phyloP scores from a whole-genome alignment of 2,888 invertebrate genomes.

The Caenorhabditis afra region DNA sequence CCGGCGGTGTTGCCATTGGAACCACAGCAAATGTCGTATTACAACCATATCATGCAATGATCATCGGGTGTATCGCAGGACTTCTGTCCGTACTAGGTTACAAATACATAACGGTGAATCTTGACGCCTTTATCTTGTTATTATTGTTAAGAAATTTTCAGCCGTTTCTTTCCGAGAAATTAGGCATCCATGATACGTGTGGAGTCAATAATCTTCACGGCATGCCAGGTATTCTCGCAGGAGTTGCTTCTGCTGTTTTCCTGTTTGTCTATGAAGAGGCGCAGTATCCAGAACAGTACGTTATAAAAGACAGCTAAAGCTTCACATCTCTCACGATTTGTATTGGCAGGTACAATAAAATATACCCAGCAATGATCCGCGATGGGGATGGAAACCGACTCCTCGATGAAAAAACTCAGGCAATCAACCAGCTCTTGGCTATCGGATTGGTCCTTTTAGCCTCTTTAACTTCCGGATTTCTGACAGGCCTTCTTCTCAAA shows the following conservation, averaged over 20 bases:
- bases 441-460: slow-evolving; percentile 86
- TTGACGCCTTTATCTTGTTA: too few relatives aligned
- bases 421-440: slow-evolving; percentile 87
- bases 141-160: slow-evolving; percentile 77
- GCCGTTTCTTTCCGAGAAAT: slow-evolving; percentile 87
- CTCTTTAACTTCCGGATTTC: slow-evolving; percentile 86
- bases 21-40: slow-evolving; percentile 82
- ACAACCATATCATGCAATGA: slow-evolving; percentile 79
- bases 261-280: slow-evolving; percentile 64
- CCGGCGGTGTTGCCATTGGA: slow-evolving; percentile 79
- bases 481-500: slow-evolving; percentile 83
- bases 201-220: slow-evolving; percentile 77
- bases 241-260: slow-evolving; percentile 64
- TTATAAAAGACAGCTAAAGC: too few relatives aligned
- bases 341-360: slow-evolving; percentile 64
- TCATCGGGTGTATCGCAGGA: slow-evolving; percentile 79
- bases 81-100: slow-evolving; percentile 78
- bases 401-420: slow-evolving; percentile 86
- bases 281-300: slow-evolving; percentile 59
- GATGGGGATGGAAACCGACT: slow-evolving; percentile 48
- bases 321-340: too few relatives aligned
- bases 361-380: slow-evolving; percentile 67
- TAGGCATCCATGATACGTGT: slow-evolving; percentile 83
- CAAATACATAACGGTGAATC: slow-evolving; percentile 71
- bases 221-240: slow-evolving; percentile 74